Evolutionary conservation across 1,140 invertebrate species (phyloP), one percentile per base, ranked within the genome.

Genomic region (Paraescarpia echinospica): DNA sequence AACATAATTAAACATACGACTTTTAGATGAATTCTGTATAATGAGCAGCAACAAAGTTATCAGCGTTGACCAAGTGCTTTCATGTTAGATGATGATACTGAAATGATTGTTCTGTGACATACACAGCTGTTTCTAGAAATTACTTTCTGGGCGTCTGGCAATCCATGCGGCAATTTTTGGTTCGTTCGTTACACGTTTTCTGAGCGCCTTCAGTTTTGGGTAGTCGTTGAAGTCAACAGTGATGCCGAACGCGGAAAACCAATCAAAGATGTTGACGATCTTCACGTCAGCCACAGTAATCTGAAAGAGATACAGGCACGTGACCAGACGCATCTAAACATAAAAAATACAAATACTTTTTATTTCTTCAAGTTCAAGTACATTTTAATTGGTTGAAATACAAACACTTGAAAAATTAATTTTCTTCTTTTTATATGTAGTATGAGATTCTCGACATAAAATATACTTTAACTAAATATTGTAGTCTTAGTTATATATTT

Each of bases 121-220:
- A 18, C 35, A 90, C 35, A 14, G 35, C 33, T 90, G 35, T 90
- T 31, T 35, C 89, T 90, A 90, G n/a, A 90, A 90, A 12, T 22
- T 35, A 33, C 89, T 90, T 33, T 90, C 48, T 35, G 92, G 92
- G 91, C 92, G 35, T 51, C n/a, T 91, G 41, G 34, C 90, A 34
- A 93, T 48, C 92, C 92, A 93, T 33, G 89, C 92, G 12, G 92
- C 92, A 48, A 93, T 93, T 88, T 91, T 91, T 35, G 89, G 90
- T 34, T 90, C n/a, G 27, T 18, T 90, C n/a, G n/a, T 88, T n/a
- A 93, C 90, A 18, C 92, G 91, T 18, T 91, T 34, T 6, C 18
- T 59, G 5, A 35, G 93, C 9, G 90, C 91, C 92, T 92, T 93
- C 31, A 89, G 89, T 51, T 92, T 91, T n/a, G 93, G 93, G 6